These are phyloP conservation scores for Eumaeus atala DNA, from an alignment of 1,140 invertebrate species.

Conservation along the genomic window DNA sequence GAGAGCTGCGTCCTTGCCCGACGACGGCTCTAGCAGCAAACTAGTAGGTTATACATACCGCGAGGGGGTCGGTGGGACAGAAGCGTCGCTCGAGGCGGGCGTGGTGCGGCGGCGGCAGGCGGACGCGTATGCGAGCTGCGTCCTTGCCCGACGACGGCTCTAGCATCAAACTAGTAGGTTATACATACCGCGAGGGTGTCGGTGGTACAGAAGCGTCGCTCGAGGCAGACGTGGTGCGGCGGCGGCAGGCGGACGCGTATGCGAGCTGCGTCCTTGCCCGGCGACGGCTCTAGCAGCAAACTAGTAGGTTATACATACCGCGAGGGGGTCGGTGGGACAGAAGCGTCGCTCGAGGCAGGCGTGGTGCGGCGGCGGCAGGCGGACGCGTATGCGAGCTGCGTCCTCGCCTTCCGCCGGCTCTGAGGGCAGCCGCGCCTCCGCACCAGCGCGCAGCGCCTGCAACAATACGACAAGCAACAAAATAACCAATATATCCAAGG, in stretches of 20 bases:
- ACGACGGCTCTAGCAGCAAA: no score
- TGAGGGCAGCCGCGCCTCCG: slow-evolving; percentile 77
- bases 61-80: slow-evolving; percentile 78
- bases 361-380: slow-evolving; percentile 85
- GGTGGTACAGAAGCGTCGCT: slow-evolving; percentile 81
- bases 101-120: slow-evolving; percentile 86
- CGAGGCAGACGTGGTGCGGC: slow-evolving; percentile 83
- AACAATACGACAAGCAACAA: no score
- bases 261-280: slow-evolving; percentile 74
- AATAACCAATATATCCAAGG: no score
- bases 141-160: no score
- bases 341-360: slow-evolving; percentile 85
- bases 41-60: slow-evolving; percentile 51
- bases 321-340: slow-evolving; percentile 77
- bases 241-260: slow-evolving; percentile 85
- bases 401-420: slow-evolving; percentile 74
- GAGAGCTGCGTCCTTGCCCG: no score
- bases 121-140: no score
- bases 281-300: no score
- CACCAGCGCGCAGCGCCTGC: slow-evolving; percentile 74
- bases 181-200: slow-evolving; percentile 77
- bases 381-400: slow-evolving; percentile 81
- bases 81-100: no score
- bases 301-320: slow-evolving; percentile 51
- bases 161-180: neutral